Evolutionary conservation across 1,140 invertebrate species (phyloP).

Genomic region (Carcinoscorpius rotundicauda): DNA sequence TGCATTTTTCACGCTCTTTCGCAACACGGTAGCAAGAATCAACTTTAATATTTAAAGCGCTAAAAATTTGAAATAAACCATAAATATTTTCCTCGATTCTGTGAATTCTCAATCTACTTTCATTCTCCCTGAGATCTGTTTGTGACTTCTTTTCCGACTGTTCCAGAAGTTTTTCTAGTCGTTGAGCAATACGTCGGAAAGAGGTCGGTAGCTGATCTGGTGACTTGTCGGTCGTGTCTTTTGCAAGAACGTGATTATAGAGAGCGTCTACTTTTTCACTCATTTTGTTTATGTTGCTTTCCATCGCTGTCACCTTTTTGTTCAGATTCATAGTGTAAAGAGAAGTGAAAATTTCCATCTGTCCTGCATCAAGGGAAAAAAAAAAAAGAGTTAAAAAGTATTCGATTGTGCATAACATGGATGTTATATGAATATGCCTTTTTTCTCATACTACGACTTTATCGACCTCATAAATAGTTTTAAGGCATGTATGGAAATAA

Average conservation of each 20-base stretch:
- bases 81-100: constrained; percentile 18
- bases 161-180: constrained; percentile 9
- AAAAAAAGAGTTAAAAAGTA: too few species aligned
- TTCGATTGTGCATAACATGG: too few species aligned
- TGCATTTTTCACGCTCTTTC: too few species aligned
- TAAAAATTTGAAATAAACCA: constrained; percentile 16
- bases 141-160: constrained; percentile 6
- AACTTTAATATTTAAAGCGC: constrained; percentile 13
- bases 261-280: constrained; percentile 12
- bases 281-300: constrained; percentile 7
- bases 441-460: too few species aligned
- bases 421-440: too few species aligned
- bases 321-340: not conserved
- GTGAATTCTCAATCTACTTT: constrained; percentile 7
- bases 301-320: constrained; percentile 6
- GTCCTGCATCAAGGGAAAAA: too few species aligned
- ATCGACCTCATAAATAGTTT: too few species aligned
- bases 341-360: too few species aligned
- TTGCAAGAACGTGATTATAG: constrained; percentile 9
- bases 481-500: too few species aligned
- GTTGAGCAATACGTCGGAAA: too few species aligned
- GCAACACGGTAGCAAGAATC: constrained; percentile 3
- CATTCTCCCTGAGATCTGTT: constrained; percentile 6
- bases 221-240: constrained; percentile 16
- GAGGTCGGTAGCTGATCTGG: constrained; percentile 6